Evolutionary conservation across 2,113 vertebrate species (phyloP).

Genomic region (Talpa occidentalis): DNA sequence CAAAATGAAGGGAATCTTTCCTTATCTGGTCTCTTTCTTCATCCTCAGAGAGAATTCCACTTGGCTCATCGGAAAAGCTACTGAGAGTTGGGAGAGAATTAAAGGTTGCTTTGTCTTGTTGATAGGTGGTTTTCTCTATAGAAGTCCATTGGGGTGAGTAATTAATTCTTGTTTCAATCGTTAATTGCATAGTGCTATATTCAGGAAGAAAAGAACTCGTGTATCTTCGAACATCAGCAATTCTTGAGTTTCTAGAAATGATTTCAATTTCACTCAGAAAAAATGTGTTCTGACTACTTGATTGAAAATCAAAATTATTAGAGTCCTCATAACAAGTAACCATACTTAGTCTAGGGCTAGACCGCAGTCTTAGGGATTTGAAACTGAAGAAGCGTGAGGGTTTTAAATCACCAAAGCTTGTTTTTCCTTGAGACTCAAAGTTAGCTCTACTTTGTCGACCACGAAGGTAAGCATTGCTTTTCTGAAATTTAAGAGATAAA

Average conservation of each 20-base stretch:
- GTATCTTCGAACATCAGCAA: neutral
- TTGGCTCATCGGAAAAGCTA: neutral
- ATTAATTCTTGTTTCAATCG: neutral
- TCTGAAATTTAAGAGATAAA: neutral
- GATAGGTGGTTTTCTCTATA: neutral
- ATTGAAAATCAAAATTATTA: neutral
- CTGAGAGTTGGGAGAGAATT: neutral
- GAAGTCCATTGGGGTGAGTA: rapidly evolving
- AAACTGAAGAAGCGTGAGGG: neutral
- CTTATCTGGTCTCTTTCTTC: neutral
- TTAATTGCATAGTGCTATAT: neutral
- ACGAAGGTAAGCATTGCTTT: neutral
- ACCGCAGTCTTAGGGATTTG: neutral
- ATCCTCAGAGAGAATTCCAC: neutral
- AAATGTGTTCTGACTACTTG: neutral
- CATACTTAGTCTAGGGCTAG: constrained; percentile 36
- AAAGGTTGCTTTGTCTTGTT: neutral
- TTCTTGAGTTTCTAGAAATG: neutral
- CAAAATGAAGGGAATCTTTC: neutral
- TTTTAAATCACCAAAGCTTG: neutral
- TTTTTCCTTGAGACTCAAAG: constrained; percentile 61
- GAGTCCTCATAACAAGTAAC: constrained; percentile 35
- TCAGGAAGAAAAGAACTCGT: neutral
- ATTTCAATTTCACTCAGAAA: neutral
- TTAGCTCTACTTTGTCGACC: constrained; percentile 43